Evolutionary conservation across 1,140 invertebrate genomes (phyloP).

Genomic region (Tetragonula clypearis): DNA sequence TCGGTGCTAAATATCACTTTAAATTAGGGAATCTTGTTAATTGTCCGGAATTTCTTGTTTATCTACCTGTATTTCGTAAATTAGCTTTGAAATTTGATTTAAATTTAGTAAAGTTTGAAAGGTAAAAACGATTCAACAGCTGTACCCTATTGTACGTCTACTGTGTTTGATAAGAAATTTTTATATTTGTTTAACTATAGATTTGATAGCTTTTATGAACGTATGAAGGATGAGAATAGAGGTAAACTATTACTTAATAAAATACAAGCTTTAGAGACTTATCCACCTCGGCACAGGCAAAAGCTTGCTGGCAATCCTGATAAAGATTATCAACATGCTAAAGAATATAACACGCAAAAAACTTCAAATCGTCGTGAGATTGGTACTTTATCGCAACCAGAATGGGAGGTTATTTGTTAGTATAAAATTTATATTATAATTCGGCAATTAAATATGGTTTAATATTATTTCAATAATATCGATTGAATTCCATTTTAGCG

Average conservation of each 20-base stretch:
- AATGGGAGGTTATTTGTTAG: conserved; percentile 97
- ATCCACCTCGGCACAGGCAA: conserved; percentile 80
- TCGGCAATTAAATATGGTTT: conserved; percentile 44
- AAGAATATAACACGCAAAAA: conserved; percentile 83
- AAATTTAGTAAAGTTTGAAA: conserved; percentile 82
- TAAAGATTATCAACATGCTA: conserved; percentile 89
- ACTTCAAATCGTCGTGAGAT: conserved; percentile 80
- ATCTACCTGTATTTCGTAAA: conserved; percentile 93
- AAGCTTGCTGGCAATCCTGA: conserved; percentile 83
- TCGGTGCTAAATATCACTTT: conserved; percentile 98
- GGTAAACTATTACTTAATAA: conserved; percentile 82
- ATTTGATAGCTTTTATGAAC: conserved; percentile 92
- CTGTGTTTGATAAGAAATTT: background rate
- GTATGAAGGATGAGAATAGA: conserved; percentile 81
- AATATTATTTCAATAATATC: conserved; percentile 6
- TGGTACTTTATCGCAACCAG: conserved; percentile 92
- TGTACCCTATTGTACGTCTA: background rate
- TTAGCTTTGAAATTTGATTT: conserved; percentile 92
- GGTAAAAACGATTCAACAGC: conserved; percentile 75
- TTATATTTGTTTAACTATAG: conserved; percentile 82
- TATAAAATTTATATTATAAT: conserved; percentile 66
- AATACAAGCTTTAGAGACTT: conserved; percentile 88
- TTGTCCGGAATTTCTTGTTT: conserved; percentile 99
- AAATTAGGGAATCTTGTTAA: conserved; percentile 97
- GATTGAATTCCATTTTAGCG: conserved; percentile 84